A percentile compares a stretch with the other conserved stretches of the same genome.
Evolutionary conservation across 2,113 vertebrate species (phyloP).

Genomic region (Elanoides forficatus): DNA sequence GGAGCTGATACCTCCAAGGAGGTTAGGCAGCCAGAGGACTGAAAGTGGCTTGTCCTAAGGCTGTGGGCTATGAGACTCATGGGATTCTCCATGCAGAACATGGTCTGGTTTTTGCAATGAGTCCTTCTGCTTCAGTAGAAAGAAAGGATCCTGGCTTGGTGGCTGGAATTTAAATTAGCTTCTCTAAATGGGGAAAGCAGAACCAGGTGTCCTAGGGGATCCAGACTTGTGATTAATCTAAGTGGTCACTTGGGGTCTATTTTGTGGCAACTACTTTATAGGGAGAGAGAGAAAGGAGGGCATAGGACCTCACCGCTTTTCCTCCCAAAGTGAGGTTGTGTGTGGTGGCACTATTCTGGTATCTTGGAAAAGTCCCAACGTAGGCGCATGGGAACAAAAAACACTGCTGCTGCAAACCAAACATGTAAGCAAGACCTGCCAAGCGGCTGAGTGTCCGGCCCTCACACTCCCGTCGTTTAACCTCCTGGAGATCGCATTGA

Average conservation of each 20-base stretch:
- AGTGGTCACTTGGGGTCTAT: background rate
- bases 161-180: conserved; percentile 30
- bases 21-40: background rate
- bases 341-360: background rate
- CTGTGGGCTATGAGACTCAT: background rate
- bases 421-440: background rate
- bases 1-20: background rate
- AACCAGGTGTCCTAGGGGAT: background rate
- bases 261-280: background rate
- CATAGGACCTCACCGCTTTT: background rate
- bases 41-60: background rate
- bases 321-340: background rate
- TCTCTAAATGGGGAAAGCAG: conserved; percentile 12
- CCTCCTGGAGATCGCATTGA: background rate
- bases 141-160: background rate
- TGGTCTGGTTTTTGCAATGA: background rate
- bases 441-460: background rate
- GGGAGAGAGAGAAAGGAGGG: background rate
- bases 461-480: background rate
- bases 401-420: background rate
- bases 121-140: background rate
- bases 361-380: background rate
- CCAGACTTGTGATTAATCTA: background rate
- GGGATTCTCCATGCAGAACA: background rate
- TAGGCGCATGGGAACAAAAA: background rate